Evolutionary conservation across 2,797 vertebrate genomes (phyloP).

Genomic region (Lithobates pipiens): DNA sequence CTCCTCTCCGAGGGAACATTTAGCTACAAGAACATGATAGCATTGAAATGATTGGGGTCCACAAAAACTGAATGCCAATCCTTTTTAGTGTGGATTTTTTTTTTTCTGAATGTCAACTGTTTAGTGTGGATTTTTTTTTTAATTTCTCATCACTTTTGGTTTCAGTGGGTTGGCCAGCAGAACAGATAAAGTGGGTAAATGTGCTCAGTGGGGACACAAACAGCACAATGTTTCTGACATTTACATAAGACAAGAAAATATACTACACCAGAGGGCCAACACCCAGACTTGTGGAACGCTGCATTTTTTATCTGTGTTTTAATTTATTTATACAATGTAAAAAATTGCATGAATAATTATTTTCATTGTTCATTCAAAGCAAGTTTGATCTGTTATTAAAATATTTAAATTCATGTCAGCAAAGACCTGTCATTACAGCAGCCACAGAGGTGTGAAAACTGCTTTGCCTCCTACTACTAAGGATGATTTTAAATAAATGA

Average conservation of each 20-base stretch:
- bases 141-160: too few species aligned
- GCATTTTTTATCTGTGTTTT: background rate
- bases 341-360: background rate
- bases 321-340: background rate
- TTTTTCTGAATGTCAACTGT: background rate
- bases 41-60: background rate
- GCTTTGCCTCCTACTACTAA: background rate
- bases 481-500: background rate
- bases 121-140: too few species aligned
- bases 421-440: background rate
- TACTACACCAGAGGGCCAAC: too few species aligned
- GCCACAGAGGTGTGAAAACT: background rate
- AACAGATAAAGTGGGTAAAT: too few species aligned
- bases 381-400: background rate
- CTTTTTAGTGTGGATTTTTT: too few species aligned
- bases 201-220: too few species aligned
- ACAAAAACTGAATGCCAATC: background rate
- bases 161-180: too few species aligned
- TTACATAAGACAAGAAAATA: too few species aligned
- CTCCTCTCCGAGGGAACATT: slow-evolving; percentile 60
- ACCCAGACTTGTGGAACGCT: too few species aligned
- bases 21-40: slow-evolving; percentile 42
- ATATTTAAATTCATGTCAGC: background rate
- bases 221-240: too few species aligned
- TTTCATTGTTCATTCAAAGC: background rate